Conservation (phyloP, 2,113 vertebrate species). For the Melospiza georgiana region DNA sequence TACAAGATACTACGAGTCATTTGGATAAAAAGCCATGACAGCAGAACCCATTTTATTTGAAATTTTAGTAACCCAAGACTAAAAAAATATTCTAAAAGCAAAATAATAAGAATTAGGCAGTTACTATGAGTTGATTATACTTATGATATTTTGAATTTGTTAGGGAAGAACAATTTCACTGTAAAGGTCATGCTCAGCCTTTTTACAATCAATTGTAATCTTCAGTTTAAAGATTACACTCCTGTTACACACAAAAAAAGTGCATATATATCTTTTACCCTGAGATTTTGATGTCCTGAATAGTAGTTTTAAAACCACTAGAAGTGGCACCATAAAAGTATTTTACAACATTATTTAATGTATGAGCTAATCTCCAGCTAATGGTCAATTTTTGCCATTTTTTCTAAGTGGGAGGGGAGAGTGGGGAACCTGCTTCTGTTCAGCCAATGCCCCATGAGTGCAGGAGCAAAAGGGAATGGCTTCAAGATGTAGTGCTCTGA, state of each 20-base stretch:
- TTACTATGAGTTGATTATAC: slow-evolving; percentile 77
- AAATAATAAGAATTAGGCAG: slow-evolving; percentile 82
- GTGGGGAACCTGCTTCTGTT: background rate
- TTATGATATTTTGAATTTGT: slow-evolving; percentile 74
- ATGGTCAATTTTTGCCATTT: slow-evolving; percentile 30
- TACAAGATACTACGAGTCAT: slow-evolving; percentile 86
- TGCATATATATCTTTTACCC: background rate
- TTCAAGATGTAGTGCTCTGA: background rate
- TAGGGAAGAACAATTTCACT: slow-evolving; percentile 54
- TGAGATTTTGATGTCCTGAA: slow-evolving; percentile 49
- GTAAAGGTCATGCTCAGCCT: slow-evolving; percentile 44
- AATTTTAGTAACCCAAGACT: slow-evolving; percentile 83
- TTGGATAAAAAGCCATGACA: slow-evolving; percentile 87
- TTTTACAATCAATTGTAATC: slow-evolving; percentile 60
- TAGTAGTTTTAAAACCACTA: slow-evolving; percentile 12
- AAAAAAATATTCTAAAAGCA: slow-evolving; percentile 80
- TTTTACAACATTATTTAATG: slow-evolving; percentile 35
- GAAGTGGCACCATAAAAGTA: slow-evolving; percentile 22
- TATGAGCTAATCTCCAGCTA: slow-evolving; percentile 50
- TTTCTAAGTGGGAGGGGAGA: background rate
- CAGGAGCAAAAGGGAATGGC: background rate
- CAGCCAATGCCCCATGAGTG: background rate
- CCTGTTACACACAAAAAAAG: background rate
- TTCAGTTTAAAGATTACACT: slow-evolving; percentile 65
- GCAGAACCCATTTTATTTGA: slow-evolving; percentile 75